Evolutionary conservation across 2,888 invertebrate species (phyloP).

Genomic region (Seira sanloemensis): DNA sequence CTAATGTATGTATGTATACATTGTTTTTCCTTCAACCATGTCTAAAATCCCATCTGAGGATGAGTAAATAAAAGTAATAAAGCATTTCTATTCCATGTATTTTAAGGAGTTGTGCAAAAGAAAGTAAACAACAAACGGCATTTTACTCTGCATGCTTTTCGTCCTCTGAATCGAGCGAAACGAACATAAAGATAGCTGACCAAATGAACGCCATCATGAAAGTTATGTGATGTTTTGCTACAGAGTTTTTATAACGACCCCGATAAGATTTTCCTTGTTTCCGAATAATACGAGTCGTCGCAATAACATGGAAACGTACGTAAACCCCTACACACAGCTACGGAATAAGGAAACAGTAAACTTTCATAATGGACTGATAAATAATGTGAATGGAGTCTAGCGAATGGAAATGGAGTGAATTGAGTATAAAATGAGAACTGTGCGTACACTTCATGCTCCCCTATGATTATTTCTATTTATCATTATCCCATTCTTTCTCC

Average conservation of each 20-base stretch:
- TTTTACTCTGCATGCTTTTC: background rate
- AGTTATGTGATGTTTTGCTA: constrained; percentile 8
- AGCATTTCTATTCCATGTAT: no score
- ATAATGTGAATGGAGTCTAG: constrained; percentile 25
- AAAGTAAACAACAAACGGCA: background rate
- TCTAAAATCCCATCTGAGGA: no score
- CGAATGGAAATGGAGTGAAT: constrained; percentile 43
- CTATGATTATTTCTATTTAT: no score
- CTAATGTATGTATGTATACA: background rate
- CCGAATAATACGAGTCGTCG: background rate
- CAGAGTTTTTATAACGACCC: constrained; percentile 38
- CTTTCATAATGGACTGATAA: constrained; percentile 49
- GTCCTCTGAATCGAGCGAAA: background rate
- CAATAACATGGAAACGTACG: background rate
- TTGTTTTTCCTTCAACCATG: no score
- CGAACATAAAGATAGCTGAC: background rate
- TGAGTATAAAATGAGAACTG: constrained; percentile 47
- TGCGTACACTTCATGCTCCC: constrained; percentile 38
- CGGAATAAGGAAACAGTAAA: constrained; percentile 10
- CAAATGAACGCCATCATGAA: background rate
- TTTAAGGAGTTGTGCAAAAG: background rate
- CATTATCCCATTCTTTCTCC: constrained; percentile 11
- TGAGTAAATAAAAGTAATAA: no score
- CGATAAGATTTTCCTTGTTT: constrained; percentile 53
- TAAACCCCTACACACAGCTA: background rate